These are phyloP conservation scores for Myathropa florea DNA, from an alignment of 2,888 invertebrate species.

Conservation along the genomic window DNA sequence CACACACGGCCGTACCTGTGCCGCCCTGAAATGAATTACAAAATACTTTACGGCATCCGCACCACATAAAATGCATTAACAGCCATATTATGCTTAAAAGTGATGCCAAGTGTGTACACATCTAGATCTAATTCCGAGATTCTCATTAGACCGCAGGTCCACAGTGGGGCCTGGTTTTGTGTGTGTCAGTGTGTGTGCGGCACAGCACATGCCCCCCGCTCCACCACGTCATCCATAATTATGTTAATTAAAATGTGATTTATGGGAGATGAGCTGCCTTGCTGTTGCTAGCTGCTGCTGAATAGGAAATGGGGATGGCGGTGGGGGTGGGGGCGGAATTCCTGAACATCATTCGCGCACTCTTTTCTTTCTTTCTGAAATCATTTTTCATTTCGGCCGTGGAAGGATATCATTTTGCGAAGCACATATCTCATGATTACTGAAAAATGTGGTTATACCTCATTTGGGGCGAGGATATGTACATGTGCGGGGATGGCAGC, in stretches of 20 bases:
- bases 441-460: constrained; percentile 51
- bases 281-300: constrained; percentile 34
- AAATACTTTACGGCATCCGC: constrained; percentile 23
- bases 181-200: not conserved
- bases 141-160: constrained; percentile 64
- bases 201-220: constrained; percentile 10
- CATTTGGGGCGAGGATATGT: constrained; percentile 41
- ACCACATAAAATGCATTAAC: constrained; percentile 60
- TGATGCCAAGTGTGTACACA: constrained; percentile 52
- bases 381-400: constrained; percentile 57
- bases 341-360: constrained; percentile 37
- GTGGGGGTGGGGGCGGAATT: not conserved
- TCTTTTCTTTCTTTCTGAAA: constrained; percentile 37
- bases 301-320: not conserved
- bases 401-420: constrained; percentile 60
- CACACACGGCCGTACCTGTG: not conserved
- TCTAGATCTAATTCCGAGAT: constrained; percentile 60
- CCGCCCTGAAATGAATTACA: constrained; percentile 28
- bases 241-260: constrained; percentile 71
- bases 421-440: constrained; percentile 64
- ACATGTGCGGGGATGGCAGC: constrained; percentile 47
- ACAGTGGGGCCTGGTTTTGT: not conserved
- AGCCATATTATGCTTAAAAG: constrained; percentile 48
- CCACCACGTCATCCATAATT: constrained; percentile 60
- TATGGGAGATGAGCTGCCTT: constrained; percentile 62